phyloP scores from a whole-genome alignment of 2,113 vertebrate genomes.

The Heterotis niloticus region DNA sequence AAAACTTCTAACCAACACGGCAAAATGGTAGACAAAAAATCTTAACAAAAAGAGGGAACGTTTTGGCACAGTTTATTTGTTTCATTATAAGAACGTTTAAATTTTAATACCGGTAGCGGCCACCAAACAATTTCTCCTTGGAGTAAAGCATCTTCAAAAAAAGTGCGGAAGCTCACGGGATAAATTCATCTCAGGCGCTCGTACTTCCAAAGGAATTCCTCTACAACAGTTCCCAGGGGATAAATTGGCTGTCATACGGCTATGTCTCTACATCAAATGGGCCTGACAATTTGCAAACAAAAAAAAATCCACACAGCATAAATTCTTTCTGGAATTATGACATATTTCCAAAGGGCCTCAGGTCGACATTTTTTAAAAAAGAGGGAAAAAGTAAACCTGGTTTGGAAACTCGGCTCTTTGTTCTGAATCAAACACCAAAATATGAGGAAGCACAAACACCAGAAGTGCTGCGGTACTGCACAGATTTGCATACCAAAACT shows the following conservation, averaged over 20 bases:
- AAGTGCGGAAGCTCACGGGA: constrained; percentile 15
- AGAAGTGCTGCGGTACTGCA: not conserved
- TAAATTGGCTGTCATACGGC: constrained; percentile 75
- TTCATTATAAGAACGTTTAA: not conserved
- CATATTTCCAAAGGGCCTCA: constrained; percentile 73
- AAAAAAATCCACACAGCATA: constrained; percentile 67
- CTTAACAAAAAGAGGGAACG: too few species aligned
- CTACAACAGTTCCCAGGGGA: constrained; percentile 70
- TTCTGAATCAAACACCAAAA: constrained; percentile 20
- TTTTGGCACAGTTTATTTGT: not conserved
- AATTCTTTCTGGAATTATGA: constrained; percentile 66
- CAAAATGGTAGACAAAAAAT: too few species aligned
- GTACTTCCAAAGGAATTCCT: constrained; percentile 69
- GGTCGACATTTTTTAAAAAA: constrained; percentile 63
- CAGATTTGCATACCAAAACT: not conserved
- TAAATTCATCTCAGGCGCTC: constrained; percentile 38
- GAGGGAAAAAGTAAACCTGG: constrained; percentile 47
- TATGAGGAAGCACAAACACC: not conserved
- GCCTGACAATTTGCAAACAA: constrained; percentile 75
- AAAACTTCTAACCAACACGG: not conserved
- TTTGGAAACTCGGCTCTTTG: constrained; percentile 54
- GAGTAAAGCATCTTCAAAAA: not conserved
- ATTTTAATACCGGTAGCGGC: not conserved
- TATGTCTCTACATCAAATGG: constrained; percentile 71
- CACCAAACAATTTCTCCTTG: too few species aligned